A percentile compares a stretch with the other conserved stretches of the same genome.
phyloP scores from a whole-genome alignment of 2,888 invertebrate species.

The Tipula unca region DNA sequence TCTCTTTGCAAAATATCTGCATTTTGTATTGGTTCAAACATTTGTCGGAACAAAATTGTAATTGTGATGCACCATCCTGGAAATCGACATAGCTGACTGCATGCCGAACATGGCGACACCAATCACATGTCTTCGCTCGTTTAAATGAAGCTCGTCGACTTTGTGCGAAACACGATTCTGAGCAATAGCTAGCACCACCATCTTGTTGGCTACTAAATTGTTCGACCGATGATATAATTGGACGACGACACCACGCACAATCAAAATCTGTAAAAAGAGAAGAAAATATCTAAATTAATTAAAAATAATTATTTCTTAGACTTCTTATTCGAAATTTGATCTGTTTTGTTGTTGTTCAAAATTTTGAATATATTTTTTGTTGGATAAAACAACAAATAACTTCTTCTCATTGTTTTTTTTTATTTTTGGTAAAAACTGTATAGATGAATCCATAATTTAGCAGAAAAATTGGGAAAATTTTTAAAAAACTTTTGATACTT shows the following conservation, averaged over 20 bases:
- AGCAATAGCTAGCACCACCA: slow-evolving; percentile 53
- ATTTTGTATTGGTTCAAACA: slow-evolving; percentile 94
- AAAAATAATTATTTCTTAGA: no score
- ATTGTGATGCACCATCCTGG: slow-evolving; percentile 81
- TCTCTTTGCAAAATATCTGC: slow-evolving; percentile 92
- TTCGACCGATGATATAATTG: slow-evolving; percentile 45
- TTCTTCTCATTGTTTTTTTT: neutral
- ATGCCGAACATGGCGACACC: slow-evolving; percentile 85
- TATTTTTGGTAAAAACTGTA: neutral
- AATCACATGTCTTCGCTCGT: slow-evolving; percentile 85
- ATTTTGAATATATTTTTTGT: neutral
- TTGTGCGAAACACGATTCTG: slow-evolving; percentile 84
- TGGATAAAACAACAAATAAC: neutral
- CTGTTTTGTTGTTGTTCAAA: neutral
- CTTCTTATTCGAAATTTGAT: slow-evolving; percentile 1
- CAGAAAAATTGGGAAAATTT: neutral
- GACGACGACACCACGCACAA: slow-evolving; percentile 70
- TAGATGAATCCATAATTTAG: neutral
- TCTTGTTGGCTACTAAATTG: slow-evolving; percentile 3
- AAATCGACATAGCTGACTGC: slow-evolving; percentile 89
- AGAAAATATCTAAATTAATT: slow-evolving; percentile 22
- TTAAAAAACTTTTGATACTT: neutral
- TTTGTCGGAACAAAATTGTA: slow-evolving; percentile 88
- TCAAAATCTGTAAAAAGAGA: slow-evolving; percentile 44
- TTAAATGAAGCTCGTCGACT: slow-evolving; percentile 84